These are phyloP conservation scores for Tetrax tetrax DNA, from an alignment of 2,113 vertebrate genomes.

Conservation along the genomic window DNA sequence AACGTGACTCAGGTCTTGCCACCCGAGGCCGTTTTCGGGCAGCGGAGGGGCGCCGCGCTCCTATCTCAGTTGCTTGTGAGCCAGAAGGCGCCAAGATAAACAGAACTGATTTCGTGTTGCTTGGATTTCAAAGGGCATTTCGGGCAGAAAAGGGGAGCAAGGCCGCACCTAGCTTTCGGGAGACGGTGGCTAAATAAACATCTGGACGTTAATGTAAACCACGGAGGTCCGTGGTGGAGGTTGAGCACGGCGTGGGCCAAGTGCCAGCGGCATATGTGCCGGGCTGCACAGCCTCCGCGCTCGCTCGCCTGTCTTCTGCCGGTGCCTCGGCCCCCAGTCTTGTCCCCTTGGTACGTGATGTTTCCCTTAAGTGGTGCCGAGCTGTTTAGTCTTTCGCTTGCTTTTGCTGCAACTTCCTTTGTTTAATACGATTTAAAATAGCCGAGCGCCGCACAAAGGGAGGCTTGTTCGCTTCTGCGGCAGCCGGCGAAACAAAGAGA, in stretches of 20 bases:
- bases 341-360: constrained; percentile 57
- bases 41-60: neutral
- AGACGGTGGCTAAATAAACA: constrained; percentile 50
- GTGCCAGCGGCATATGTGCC: constrained; percentile 54
- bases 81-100: constrained; percentile 13
- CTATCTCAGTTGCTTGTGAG: neutral
- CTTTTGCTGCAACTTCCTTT: constrained; percentile 75
- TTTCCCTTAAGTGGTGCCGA: constrained; percentile 72
- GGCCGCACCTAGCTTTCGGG: constrained; percentile 21
- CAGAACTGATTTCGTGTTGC: neutral
- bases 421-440: constrained; percentile 73
- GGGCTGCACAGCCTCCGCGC: neutral
- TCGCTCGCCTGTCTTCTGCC: neutral
- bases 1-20: neutral
- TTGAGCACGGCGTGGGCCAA: neutral
- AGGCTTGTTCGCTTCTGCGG: constrained; percentile 39
- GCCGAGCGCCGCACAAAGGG: constrained; percentile 65
- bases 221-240: neutral
- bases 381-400: constrained; percentile 75
- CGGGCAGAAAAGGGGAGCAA: constrained; percentile 31
- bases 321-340: neutral
- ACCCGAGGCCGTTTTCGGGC: neutral
- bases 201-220: neutral
- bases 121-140: constrained; percentile 43
- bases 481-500: constrained; percentile 64